Evolutionary conservation across 2,888 invertebrate species (phyloP).

Genomic region (Pycnomerus fuliginosus): DNA sequence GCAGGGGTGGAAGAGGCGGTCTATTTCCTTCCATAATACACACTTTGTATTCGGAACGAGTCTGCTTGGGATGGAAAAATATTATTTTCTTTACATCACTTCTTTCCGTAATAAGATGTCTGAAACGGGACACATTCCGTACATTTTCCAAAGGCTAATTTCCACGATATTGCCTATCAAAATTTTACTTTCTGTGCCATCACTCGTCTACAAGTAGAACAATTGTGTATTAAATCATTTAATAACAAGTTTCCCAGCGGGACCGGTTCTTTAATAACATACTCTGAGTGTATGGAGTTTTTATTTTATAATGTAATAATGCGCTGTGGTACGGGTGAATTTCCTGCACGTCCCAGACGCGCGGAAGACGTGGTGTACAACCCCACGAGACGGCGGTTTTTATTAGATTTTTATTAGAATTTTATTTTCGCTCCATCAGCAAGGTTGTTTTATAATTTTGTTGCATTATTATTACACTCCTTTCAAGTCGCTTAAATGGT

Average conservation of each 20-base stretch:
- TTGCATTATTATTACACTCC: conserved; percentile 22
- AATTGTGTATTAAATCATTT: conserved; percentile 48
- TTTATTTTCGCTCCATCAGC: conserved; percentile 26
- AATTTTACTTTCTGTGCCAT: conserved; percentile 40
- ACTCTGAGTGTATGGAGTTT: conserved; percentile 27
- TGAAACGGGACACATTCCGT: conserved; percentile 35
- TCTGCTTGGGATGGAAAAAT: conserved; percentile 50
- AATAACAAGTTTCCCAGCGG: conserved; percentile 46
- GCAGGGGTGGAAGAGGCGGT: conserved; percentile 36
- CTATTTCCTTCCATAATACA: conserved; percentile 48
- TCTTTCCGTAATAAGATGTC: conserved; percentile 47
- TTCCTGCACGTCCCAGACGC: conserved; percentile 22
- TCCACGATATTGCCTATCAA: conserved; percentile 22
- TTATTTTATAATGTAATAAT: conserved; percentile 41
- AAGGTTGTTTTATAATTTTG: conserved; percentile 27
- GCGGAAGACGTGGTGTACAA: conserved; percentile 13
- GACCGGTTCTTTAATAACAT: conserved; percentile 45
- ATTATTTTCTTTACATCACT: conserved; percentile 51
- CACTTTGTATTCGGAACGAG: conserved; percentile 50
- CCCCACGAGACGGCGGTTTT: conserved; percentile 16
- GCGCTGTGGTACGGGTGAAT: conserved; percentile 23
- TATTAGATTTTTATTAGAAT: conserved; percentile 30
- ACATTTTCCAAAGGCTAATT: conserved; percentile 14
- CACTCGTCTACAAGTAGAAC: conserved; percentile 47
- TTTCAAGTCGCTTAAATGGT: conserved; percentile 1